Evolutionary conservation across 2,113 vertebrate genomes (phyloP).

Genomic region (Cichladusa arquata): DNA sequence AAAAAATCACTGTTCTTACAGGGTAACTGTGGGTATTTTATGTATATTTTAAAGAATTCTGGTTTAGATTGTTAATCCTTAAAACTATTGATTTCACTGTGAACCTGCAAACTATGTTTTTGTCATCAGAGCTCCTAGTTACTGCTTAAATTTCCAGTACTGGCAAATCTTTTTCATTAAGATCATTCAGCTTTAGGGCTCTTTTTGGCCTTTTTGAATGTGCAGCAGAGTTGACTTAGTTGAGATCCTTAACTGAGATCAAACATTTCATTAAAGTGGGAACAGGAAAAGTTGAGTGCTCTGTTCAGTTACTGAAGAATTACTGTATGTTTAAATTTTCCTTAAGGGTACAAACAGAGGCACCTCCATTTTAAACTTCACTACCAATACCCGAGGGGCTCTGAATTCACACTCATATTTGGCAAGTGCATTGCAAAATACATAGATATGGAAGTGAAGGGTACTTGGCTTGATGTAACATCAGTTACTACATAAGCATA

Average conservation of each 20-base stretch:
- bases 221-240: background rate
- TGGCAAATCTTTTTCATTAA: background rate
- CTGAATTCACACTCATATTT: background rate
- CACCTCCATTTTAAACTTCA: background rate
- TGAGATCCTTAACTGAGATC: background rate
- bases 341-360: background rate
- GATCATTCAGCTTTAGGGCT: background rate
- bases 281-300: background rate
- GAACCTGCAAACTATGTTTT: background rate
- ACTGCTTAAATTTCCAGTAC: background rate
- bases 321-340: background rate
- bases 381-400: background rate
- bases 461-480: background rate
- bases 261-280: background rate
- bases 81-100: background rate
- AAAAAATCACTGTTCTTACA: background rate
- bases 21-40: background rate
- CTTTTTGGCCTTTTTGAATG: background rate
- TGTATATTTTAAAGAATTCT: background rate
- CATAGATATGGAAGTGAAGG: accelerated
- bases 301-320: background rate
- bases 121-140: background rate
- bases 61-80: background rate
- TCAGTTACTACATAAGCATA: background rate
- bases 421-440: background rate